Conservation (phyloP, 30 jellyfish, hydroid and myxozoan species). For the Turritopsis rubra region DNA sequence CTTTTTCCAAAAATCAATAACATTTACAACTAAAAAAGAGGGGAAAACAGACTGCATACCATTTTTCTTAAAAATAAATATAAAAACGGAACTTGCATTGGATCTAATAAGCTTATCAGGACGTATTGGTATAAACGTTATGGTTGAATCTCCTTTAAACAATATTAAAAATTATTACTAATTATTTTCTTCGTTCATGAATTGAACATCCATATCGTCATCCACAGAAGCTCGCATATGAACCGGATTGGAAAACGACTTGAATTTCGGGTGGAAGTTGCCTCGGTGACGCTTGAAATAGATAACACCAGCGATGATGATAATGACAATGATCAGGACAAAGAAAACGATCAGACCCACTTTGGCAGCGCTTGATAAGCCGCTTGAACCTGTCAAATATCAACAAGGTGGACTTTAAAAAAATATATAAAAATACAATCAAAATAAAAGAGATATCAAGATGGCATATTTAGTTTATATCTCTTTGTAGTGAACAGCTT, state of each 20-base stretch:
- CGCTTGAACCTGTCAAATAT: slow-evolving; percentile 16
- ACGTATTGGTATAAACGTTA: no score
- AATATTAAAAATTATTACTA: background rate
- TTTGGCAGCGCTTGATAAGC: slow-evolving; percentile 79
- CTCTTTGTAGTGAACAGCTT: no score
- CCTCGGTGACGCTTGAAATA: slow-evolving; percentile 39
- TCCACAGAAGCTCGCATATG: slow-evolving; percentile 23
- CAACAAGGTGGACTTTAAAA: background rate
- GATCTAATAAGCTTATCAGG: no score
- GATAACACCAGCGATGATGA: slow-evolving; percentile 51
- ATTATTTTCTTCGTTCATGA: background rate
- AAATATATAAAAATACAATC: no score
- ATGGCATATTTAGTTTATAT: no score
- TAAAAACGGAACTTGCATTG: no score
- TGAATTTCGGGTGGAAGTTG: slow-evolving; percentile 36
- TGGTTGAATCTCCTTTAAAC: no score
- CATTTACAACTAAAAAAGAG: no score
- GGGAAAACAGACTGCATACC: no score
- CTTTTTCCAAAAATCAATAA: no score
- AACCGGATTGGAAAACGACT: slow-evolving; percentile 68
- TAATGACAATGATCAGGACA: slow-evolving; percentile 45
- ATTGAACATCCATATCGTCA: slow-evolving; percentile 15
- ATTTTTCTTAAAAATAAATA: no score
- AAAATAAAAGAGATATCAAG: no score
- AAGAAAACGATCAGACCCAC: slow-evolving; percentile 65